Conservation (phyloP, 2,888 invertebrate species). For the Eilema caniola region DNA sequence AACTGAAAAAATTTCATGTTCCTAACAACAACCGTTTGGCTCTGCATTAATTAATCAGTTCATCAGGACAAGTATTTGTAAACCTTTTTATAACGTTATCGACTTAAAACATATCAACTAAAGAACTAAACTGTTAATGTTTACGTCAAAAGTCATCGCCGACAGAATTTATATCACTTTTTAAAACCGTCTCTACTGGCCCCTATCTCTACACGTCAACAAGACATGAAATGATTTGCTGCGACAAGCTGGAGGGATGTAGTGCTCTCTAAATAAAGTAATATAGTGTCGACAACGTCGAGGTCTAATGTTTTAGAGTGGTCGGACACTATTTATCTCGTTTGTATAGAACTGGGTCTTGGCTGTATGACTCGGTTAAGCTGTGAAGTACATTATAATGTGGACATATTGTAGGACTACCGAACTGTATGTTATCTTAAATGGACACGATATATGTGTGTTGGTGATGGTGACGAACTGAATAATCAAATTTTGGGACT, state of each 20-base stretch:
- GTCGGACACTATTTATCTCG: constrained; percentile 34
- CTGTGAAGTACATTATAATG: constrained; percentile 27
- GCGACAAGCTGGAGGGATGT: constrained; percentile 14
- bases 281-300: constrained; percentile 14
- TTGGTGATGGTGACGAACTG: too few relatives aligned
- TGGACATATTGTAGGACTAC: constrained; percentile 8
- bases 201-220: constrained; percentile 20
- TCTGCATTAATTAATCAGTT: neutral
- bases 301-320: constrained; percentile 6
- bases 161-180: constrained; percentile 20
- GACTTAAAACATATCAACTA: constrained; percentile 30
- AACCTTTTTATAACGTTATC: neutral
- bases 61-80: neutral
- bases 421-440: constrained; percentile 10
- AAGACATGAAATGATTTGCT: constrained; percentile 26
- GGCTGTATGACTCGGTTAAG: constrained; percentile 26
- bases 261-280: constrained; percentile 19
- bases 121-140: constrained; percentile 25
- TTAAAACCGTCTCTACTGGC: constrained; percentile 13
- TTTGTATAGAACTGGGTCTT: constrained; percentile 38
- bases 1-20: neutral
- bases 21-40: neutral
- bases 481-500: too few relatives aligned
- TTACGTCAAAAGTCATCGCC: constrained; percentile 28
- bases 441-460: too few relatives aligned